These are phyloP conservation scores for Carettochelys insculpta DNA, from an alignment of 2,113 vertebrate genomes.

Conservation along the genomic window DNA sequence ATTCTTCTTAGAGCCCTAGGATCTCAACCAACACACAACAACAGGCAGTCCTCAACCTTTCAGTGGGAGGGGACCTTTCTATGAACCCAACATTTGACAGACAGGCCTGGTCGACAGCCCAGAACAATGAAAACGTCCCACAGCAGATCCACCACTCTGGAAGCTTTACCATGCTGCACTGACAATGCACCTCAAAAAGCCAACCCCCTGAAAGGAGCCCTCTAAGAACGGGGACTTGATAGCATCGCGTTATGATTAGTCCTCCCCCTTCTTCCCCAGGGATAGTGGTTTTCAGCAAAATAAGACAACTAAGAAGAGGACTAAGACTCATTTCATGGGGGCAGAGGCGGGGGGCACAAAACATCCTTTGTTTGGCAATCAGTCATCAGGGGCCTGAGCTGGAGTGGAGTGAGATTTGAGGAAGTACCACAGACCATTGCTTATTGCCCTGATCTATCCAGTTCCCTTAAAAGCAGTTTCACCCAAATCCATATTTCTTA, in stretches of 20 bases:
- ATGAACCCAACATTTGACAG: too few species aligned
- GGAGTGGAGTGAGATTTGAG: not conserved
- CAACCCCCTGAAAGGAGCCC: not conserved
- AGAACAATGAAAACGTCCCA: too few species aligned
- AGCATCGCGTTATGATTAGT: not conserved
- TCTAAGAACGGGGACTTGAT: not conserved
- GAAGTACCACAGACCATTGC: not conserved
- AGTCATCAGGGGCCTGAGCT: too few species aligned
- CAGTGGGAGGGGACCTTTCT: not conserved
- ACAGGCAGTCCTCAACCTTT: not conserved
- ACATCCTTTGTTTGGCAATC: not conserved
- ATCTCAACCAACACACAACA: not conserved
- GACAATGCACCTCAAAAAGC: not conserved
- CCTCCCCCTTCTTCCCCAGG: not conserved
- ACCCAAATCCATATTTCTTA: not conserved
- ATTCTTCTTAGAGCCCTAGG: fast-evolving
- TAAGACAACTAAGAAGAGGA: not conserved
- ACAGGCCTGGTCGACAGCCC: too few species aligned
- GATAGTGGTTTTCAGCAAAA: not conserved
- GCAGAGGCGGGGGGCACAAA: not conserved
- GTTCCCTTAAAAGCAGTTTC: slow-evolving; percentile 28
- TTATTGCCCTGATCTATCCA: not conserved
- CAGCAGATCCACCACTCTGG: too few species aligned
- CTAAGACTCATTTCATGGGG: not conserved
- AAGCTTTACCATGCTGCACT: not conserved